phyloP scores from a whole-genome alignment of 2,113 vertebrate species.

The Rhombomys opimus region DNA sequence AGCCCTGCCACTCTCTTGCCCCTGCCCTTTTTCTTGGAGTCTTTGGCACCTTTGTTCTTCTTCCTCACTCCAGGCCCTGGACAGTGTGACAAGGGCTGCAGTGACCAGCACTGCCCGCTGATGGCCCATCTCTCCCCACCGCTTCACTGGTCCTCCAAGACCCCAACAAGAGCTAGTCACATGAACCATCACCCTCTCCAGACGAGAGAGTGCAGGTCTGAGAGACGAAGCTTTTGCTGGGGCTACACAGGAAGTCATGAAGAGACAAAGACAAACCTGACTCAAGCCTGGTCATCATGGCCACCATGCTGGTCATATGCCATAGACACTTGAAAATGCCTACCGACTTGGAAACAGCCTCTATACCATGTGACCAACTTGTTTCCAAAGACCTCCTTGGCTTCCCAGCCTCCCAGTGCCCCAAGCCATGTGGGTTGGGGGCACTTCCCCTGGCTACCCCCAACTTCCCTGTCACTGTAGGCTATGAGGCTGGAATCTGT shows the following conservation, averaged over 20 bases:
- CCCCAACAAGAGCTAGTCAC: rapidly evolving
- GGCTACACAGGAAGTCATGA: background rate
- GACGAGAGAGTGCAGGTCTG: background rate
- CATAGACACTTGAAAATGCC: background rate
- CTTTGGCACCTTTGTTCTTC: slow-evolving; percentile 93
- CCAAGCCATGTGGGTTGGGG: background rate
- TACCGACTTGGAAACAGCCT: background rate
- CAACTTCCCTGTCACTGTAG: background rate
- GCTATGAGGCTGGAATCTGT: background rate
- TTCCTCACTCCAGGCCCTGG: slow-evolving; percentile 95
- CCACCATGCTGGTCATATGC: background rate
- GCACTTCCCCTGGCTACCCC: background rate
- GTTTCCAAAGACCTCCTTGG: background rate
- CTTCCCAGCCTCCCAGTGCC: background rate
- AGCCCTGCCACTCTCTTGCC: slow-evolving; percentile 91
- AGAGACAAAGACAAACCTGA: rapidly evolving
- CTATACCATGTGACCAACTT: background rate
- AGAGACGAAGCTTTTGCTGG: too few species aligned
- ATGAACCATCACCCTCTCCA: background rate
- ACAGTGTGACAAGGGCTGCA: rapidly evolving
- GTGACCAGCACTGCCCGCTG: rapidly evolving
- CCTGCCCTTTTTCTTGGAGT: slow-evolving; percentile 95
- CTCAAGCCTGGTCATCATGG: background rate
- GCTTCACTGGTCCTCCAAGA: rapidly evolving
- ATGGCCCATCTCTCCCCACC: rapidly evolving